Base-by-base conservation (phyloP, 2,113 vertebrate species). In the Pycnonotus jocosus region DNA sequence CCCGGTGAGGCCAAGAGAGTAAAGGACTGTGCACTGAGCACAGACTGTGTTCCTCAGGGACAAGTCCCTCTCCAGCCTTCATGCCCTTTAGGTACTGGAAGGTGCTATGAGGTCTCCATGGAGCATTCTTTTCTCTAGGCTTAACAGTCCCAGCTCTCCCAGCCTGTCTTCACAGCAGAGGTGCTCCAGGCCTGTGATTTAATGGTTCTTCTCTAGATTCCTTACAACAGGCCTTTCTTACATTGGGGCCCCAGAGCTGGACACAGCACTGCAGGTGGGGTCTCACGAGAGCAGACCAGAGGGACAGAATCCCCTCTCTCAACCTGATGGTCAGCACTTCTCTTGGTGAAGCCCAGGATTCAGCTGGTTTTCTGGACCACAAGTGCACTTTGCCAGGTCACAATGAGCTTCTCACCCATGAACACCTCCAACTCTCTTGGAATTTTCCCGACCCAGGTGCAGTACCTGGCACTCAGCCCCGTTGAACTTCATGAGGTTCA, bases 401-500 rank as follows among this genome's bases (percentile, higher is more conserved):
- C 0, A 0, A 18, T 30, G n/a, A 74, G 28, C 38, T 30, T 56
- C 37, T 60, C 16, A 53, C 22, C 13, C 24, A 60, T 0, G 0
- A 60, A 30, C 11, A 81, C 2, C 16, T 66, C 45, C 47, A 60
- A 60, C 11, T 12, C 24, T 47, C 33, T 53, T 38, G n/a, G n/a
- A 53, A 66, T 40, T 68, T 51, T 38, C n/a, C 20, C 10, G 24
- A 35, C n/a, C 6, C 7, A 53, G 20, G 4, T 19, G 27, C 9
- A 74, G 33, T 9, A 30, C 28, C 7, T 57, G 44, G 27, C 35
- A 56, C 35, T 48, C 0, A 0, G 35, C 10, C 19, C 51, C 0
- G 0, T 0, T 60, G 23, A 60, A 66, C 11, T 53, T 45, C 11
- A 13, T 22, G 11, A 66, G 9, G 23, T 30, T 58, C 38, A 74